Conservation (phyloP, 2,888 invertebrate species). For the Ramazzottius varieornatus region DNA sequence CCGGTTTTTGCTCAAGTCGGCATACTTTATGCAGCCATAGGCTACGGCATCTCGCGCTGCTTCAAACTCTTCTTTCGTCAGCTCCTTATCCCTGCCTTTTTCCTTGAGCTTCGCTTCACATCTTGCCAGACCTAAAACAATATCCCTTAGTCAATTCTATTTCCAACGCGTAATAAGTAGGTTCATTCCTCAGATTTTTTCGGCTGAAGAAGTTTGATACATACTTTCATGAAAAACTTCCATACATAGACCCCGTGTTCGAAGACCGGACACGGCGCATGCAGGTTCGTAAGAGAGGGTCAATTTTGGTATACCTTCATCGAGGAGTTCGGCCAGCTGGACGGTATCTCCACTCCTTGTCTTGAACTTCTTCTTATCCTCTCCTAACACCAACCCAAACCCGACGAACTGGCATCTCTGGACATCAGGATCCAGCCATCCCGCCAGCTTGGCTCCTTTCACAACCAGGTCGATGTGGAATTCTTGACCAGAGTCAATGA, state of each 20-base stretch:
- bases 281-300: too few species aligned
- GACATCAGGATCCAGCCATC: slow-evolving; percentile 36
- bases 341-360: slow-evolving; percentile 90
- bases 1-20: slow-evolving; percentile 77
- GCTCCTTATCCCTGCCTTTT: slow-evolving; percentile 55
- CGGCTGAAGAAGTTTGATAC: background rate
- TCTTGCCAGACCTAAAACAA: slow-evolving; percentile 14
- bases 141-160: too few species aligned
- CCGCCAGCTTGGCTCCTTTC: slow-evolving; percentile 36
- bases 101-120: slow-evolving; percentile 46
- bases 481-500: slow-evolving; percentile 73
- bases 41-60: slow-evolving; percentile 68
- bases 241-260: too few species aligned
- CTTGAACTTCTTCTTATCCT: slow-evolving; percentile 93
- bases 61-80: slow-evolving; percentile 50
- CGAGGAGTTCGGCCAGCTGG: slow-evolving; percentile 52
- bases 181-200: too few species aligned
- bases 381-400: slow-evolving; percentile 88
- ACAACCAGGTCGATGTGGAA: slow-evolving; percentile 8
- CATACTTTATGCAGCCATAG: slow-evolving; percentile 93
- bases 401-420: slow-evolving; percentile 63
- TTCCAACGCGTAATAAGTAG: too few species aligned
- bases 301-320: slow-evolving; percentile 52
- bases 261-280: too few species aligned
- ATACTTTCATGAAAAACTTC: background rate